phyloP scores from a whole-genome alignment of 1,140 invertebrate genomes.

The Lepidurus apus region DNA sequence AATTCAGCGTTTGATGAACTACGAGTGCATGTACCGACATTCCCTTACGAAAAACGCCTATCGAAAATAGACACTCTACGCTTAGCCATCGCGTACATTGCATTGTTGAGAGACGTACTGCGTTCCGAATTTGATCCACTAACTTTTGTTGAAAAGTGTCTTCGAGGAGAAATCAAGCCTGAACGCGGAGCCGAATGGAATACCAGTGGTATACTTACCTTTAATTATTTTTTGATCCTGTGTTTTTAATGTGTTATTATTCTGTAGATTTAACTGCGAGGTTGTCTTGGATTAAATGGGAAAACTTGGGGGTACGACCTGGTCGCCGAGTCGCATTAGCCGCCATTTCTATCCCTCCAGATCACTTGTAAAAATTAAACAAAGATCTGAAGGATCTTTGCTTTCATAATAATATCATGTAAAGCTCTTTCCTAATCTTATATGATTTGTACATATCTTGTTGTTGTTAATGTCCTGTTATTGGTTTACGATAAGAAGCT shows the following conservation, averaged over 20 bases:
- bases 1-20: conserved; percentile 97
- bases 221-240: conserved; percentile 25
- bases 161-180: conserved; percentile 74
- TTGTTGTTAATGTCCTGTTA: neutral
- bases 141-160: conserved; percentile 86
- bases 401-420: neutral
- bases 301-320: conserved; percentile 89
- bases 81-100: conserved; percentile 94
- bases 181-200: conserved; percentile 87
- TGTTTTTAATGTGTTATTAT: neutral
- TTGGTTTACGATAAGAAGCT: too few relatives aligned
- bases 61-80: conserved; percentile 96
- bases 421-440: neutral
- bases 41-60: conserved; percentile 95
- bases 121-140: conserved; percentile 85
- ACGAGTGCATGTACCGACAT: conserved; percentile 91
- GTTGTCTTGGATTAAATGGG: conserved; percentile 98
- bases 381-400: neutral
- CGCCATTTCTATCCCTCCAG: conserved; percentile 69
- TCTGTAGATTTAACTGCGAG: conserved; percentile 87
- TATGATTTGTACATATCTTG: neutral
- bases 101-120: conserved; percentile 81
- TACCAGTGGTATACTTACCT: conserved; percentile 70
- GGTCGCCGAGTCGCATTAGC: conserved; percentile 73
- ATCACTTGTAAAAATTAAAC: conserved; percentile 48